A percentile compares a stretch with the other conserved stretches of the same genome.
phyloP scores from a whole-genome alignment of 1,140 invertebrate species.

The Monochamus saltuarius region DNA sequence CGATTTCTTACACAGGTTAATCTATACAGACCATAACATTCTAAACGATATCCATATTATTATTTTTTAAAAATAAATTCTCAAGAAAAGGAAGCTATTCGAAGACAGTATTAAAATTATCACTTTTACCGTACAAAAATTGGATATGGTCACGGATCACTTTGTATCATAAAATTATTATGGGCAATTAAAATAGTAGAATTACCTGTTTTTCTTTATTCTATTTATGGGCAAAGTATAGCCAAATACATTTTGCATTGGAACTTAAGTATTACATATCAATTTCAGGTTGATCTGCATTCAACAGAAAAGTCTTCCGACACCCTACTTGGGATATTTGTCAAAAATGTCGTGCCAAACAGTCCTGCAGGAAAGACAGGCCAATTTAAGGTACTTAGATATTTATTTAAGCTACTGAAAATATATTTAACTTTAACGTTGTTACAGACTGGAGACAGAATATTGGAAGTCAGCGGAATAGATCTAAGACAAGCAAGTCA shows the following conservation, averaged over 20 bases:
- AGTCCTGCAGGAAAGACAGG: slow-evolving; percentile 92
- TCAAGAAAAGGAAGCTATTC: too few relatives aligned
- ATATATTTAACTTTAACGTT: not conserved
- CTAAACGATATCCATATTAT: too few relatives aligned
- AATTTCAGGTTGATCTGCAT: slow-evolving; percentile 60
- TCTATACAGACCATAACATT: too few relatives aligned
- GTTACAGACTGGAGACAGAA: slow-evolving; percentile 80
- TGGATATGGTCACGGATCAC: too few relatives aligned
- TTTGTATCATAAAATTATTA: too few relatives aligned
- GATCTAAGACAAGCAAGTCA: slow-evolving; percentile 89
- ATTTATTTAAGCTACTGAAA: not conserved
- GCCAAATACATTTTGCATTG: too few relatives aligned
- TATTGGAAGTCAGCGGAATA: slow-evolving; percentile 89
- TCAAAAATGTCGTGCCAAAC: slow-evolving; percentile 93
- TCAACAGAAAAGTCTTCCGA: slow-evolving; percentile 40
- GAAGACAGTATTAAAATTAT: not conserved
- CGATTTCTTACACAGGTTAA: too few relatives aligned
- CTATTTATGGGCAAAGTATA: too few relatives aligned
- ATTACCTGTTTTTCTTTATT: too few relatives aligned
- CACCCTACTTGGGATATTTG: slow-evolving; percentile 89
- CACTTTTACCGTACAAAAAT: not conserved
- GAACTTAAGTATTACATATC: too few relatives aligned
- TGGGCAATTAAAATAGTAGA: too few relatives aligned
- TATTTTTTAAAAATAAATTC: too few relatives aligned
- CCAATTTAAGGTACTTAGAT: slow-evolving; percentile 78